Evolutionary conservation across 2,888 invertebrate species (phyloP), one percentile per base, ranked within the genome.

Genomic region (Acrobasis consociella): DNA sequence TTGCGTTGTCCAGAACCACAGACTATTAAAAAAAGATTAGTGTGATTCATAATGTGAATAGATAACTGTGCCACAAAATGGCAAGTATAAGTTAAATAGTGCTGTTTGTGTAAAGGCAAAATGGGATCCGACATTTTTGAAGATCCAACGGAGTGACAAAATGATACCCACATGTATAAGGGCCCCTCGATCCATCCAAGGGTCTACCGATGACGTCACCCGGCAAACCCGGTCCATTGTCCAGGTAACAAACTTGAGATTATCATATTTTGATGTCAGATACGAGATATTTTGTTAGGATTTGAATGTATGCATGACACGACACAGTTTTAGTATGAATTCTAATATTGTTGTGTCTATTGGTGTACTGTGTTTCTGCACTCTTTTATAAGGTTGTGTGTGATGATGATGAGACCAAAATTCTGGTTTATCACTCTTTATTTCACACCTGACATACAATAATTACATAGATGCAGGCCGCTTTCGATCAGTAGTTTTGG

Each of bases 161-260:
- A 94, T 94, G 94, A 94, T 94, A 87, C 94, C 95, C 53, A 95
- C 95, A 75, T 96, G 96, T 81, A 95, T 96, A 74, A 91, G 95
- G 80, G 95, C 95, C 56, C 94, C 95, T 72, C 94, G 95, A 69
- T 93, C 94, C 70, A 94, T 94, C 77, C 96, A 96, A 87, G 96
- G 96, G 75, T 96, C 96, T 72, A 95, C 94, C 69, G 96, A 97
- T 88, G 96, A 96, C 87, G 95, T 96, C 86, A 94, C 94, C 60
- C 88, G 94, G 66, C 95, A 95, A 85, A 95, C 94, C 67, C 94
- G 94, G 80, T 95, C 94, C 80, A 96, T 95, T 83, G 94, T 94
- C 77, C 96, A 96, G 95, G 96, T 95, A 86, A 80, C 49, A 46
- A 31, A 46, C 13, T 46, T 46, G 46, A 46, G 46, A 46, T 46